Conservation (phyloP, 30 jellyfish, hydroid and myxozoan genomes). For the Nemopilema nomurai region DNA sequence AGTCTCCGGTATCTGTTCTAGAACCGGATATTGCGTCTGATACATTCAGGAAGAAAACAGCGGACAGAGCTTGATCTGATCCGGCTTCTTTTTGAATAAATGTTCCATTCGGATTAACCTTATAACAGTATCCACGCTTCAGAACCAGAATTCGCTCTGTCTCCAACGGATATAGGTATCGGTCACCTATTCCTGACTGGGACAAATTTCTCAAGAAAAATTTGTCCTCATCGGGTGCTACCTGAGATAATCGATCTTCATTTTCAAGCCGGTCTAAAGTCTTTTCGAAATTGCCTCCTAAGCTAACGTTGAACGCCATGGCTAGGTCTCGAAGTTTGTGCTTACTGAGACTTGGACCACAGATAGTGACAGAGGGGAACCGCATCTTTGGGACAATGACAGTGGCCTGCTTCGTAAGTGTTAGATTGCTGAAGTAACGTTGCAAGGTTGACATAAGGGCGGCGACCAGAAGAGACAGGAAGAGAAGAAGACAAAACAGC, state of each 20-base stretch:
- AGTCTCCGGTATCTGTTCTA: background rate
- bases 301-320: background rate
- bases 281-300: background rate
- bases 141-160: conserved; percentile 14
- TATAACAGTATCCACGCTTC: conserved; percentile 28
- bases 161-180: conserved; percentile 20
- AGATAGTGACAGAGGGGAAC: conserved; percentile 26
- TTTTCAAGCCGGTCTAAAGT: background rate
- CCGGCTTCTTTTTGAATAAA: conserved; percentile 43
- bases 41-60: conserved; percentile 19
- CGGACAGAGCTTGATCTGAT: conserved; percentile 8
- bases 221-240: conserved; percentile 2
- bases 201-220: conserved; percentile 10
- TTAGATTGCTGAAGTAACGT: background rate
- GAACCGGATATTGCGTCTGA: conserved; percentile 14
- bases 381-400: conserved; percentile 4
- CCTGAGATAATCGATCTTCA: background rate
- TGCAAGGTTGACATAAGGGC: background rate
- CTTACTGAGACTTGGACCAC: conserved; percentile 22
- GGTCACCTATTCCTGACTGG: background rate
- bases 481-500: conserved; percentile 20
- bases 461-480: background rate
- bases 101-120: conserved; percentile 36
- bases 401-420: conserved; percentile 1
- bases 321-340: background rate